Conservation (phyloP, 1,140 invertebrate genomes). For the silkworm (Bombyx mori) region ASM3026992v2 NC_085116.1:4675501-4676000, state of each 20-base stretch:
- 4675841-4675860: constrained; percentile 73
- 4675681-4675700: constrained; percentile 77
- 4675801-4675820: background rate
- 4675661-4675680: constrained; percentile 78
- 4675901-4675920: constrained; percentile 83
- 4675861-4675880: constrained; percentile 76
- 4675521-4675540: no score
- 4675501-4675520: no score
- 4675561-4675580: background rate
- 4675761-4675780: background rate
- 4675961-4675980: constrained; percentile 86
- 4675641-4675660: constrained; percentile 85
- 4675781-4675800: background rate
- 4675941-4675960: constrained; percentile 92
- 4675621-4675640: constrained; percentile 83
- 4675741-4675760: background rate
- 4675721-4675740: no score
- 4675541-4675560: no score
- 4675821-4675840: constrained; percentile 77
- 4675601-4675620: constrained; percentile 79
- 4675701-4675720: background rate
- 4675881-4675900: constrained; percentile 79
- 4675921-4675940: constrained; percentile 84
- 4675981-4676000: constrained; percentile 82
- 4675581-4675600: constrained; percentile 73